Base-by-base conservation (phyloP, 2,888 invertebrate species). In the Siphlonurus alternatus region DNA sequence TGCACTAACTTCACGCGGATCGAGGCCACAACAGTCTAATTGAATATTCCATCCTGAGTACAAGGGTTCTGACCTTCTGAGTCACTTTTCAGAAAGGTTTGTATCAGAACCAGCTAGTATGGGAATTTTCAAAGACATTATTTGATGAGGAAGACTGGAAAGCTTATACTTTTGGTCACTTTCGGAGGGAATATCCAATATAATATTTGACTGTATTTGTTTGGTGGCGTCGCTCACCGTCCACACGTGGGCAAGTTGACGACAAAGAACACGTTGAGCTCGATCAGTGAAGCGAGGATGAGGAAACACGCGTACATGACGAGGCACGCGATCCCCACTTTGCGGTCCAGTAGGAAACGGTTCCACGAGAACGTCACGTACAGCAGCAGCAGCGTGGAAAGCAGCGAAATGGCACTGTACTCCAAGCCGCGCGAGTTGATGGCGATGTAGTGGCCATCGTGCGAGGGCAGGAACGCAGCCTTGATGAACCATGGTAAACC, bases 401-500 rank as follows among this genome's bases (percentile, higher is more conserved):
- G 79, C 69, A 95, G 78, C 38, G 92, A 92, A 72, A 94, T 89
- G 64, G 93, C 88, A 68, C 92, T 92, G 78, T 93, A 95, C 73
- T 91, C 90, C 70, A 95, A 78, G 2, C 93, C 94, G 71, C 89
- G 88, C 56, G 93, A 93, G 76, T 92, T 92, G 72, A 95, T 93
- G 71, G 87, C 86, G 72, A 91, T 86, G 80, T 84, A 88, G 72
- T 89, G 87, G 68, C 88, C 89, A 20, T 86, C 83, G 68, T 86
- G 84, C 1, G 88, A 86, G 18, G 90, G 89, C 69, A 89, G 85
- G 69, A 90, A 85, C 1, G 88, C 87, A 0, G 89, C 88, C 76
- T 92, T 91, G 71, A 93, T 91, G 61, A 93, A 81, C 93, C 93
- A 92, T 2, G 92, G 92, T 7, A 92, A 78, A 15, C 92, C 92